phyloP scores from a whole-genome alignment of 1,140 invertebrate genomes.

The Zelostemma sp. region DNA sequence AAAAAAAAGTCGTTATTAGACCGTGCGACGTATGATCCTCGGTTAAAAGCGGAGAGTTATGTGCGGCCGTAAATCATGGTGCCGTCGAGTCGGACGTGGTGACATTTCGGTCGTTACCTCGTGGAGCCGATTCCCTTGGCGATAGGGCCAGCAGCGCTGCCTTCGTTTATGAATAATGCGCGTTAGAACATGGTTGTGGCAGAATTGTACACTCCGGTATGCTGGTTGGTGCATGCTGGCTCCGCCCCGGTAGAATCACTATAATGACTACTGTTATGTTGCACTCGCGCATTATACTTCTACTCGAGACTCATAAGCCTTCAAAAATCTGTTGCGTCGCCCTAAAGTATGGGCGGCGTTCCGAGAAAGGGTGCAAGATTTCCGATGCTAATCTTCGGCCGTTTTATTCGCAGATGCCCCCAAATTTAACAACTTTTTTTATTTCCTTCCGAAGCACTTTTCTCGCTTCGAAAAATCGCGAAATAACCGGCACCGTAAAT shows the following conservation, averaged over 20 bases:
- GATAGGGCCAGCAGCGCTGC: constrained; percentile 37
- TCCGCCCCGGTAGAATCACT: constrained; percentile 59
- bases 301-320: not conserved
- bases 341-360: not conserved
- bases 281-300: constrained; percentile 57
- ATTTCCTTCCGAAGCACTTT: too few relatives aligned
- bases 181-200: constrained; percentile 49
- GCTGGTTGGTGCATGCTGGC: constrained; percentile 61
- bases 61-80: constrained; percentile 43
- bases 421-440: too few relatives aligned
- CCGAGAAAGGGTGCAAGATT: not conserved
- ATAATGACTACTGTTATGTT: constrained; percentile 62
- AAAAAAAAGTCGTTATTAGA: too few relatives aligned
- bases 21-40: too few relatives aligned
- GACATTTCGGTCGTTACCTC: constrained; percentile 40
- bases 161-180: constrained; percentile 38
- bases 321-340: constrained; percentile 2
- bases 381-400: too few relatives aligned
- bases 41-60: too few relatives aligned
- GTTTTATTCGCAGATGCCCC: too few relatives aligned
- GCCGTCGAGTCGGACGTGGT: constrained; percentile 27
- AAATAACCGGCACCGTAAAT: too few relatives aligned
- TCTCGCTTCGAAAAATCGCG: too few relatives aligned
- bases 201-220: constrained; percentile 56
- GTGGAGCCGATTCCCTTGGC: constrained; percentile 37